Evolutionary conservation across 2,888 invertebrate species (phyloP), one percentile per base, ranked within the genome.

Genomic region (Lycophotia porphyrea): DNA sequence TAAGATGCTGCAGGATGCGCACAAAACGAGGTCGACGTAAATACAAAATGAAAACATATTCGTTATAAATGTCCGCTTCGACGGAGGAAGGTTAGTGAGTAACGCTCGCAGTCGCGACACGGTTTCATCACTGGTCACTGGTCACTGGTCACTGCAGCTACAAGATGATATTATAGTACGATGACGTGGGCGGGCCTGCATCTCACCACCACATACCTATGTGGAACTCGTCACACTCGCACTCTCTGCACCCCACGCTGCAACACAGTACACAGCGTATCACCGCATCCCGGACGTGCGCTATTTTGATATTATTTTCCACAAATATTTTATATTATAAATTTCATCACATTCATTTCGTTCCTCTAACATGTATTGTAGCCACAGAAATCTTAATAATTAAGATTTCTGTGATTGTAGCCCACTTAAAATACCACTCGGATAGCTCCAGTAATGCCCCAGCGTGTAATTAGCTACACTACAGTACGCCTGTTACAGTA

Each of bases 221-320:
- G 24, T 47, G 47, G 9, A 49, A 3, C 49, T 49, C 31, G 8
- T 3, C 61, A 36, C 36, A 1, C 39, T 63, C 15, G 1, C 39
- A n/a, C 39, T 63, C n/a, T n/a, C n/a, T 34, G 18, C 34, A 15
- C 34, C 42, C 27, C 67, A 36, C 71, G 39, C 49, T 60, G 4
- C 34, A 39, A 63, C n/a, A 42, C 42, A 42, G 42, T 13, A 15
- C 34, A 18, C 52, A 31, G 24, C 58, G 44, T 66, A 78, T 66
- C 78, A 8, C 24, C 24, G 36, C 71, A 66, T 80, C 66, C 83
- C 47, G 83, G 80, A 80, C 42, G 71, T 36, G 60, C 44, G 31
- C 64, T 65, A 65, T 65, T 81, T 82, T 63, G 70, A 78, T 78
- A 82, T 47, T 52, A 68, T 47, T 60, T 7, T 27, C 39, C 27